Base-by-base conservation (phyloP, 2,797 vertebrate species). In the Ambastaia sidthimunki region DNA sequence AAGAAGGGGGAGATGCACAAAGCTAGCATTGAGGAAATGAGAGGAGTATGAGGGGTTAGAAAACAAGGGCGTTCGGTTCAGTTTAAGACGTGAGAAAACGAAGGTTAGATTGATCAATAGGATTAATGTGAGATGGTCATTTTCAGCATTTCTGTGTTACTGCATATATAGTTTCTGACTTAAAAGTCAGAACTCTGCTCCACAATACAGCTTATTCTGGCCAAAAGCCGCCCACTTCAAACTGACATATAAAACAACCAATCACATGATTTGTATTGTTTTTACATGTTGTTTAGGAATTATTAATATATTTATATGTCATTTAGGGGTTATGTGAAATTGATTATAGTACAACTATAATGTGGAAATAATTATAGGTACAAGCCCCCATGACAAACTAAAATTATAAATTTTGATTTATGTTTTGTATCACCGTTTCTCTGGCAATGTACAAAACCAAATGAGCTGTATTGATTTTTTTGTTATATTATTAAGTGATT, bases 11-110 rank as follows among this genome's bases (percentile, higher is more conserved):
- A 18, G 72, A 19, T 73, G 55, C 55, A 84, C 84, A 87, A 81
- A 83, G 67, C 59, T 28, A 76, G 65, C 69, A 83, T 80, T 84
- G 55, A 85, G 65, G 85, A 54, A 34, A 66, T 75, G 44, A 66
- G 28, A 13, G 21, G 52, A 66, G 34, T 66, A 66, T 70, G 72
- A 73, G 52, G 74, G 80, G 69, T 28, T 13, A 34, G 13, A 55
- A 60, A 71, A 71, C 59, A 18, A 67, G 76, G 73, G 66, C 44
- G 16, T 25, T 18, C 59, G 3, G 23, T 23, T 60, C 59, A 60
- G 34, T 23, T n/a, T 73, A 28, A 74, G 76, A 73, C 7, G 52
- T 65, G 31, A 75, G 44, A 28, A 44, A 77, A 11, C 59, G 25
- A 66, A 23, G 21, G 31, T 67, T 9, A 72, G 50, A 63, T 63